Base-by-base conservation (phyloP, 2,113 vertebrate species). In the Glareola pratincola region DNA sequence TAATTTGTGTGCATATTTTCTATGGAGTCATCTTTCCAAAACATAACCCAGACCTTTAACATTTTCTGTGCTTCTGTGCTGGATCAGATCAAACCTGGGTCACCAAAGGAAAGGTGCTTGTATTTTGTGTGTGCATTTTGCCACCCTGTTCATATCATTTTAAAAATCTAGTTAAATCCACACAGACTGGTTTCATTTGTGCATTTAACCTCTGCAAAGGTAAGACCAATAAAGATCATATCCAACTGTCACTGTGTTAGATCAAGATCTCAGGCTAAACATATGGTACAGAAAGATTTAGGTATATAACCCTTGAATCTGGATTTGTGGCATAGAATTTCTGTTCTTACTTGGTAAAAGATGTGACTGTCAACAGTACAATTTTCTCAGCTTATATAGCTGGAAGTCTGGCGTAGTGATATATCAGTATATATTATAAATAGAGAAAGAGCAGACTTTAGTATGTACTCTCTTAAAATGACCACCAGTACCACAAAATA, bases 1-100 rank as follows among this genome's bases (percentile, higher is more conserved):
- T 97, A 97, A 97, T 97, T 94, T 94, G 85, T 92, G 85, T 85
- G 79, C 74, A 85, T 78, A 54, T 96, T 88, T 97, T 97, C 95
- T 90, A 50, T 92, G 56, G 76, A 94, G 77, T 94, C 91, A 85
- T 97, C 84, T 97, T 97, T 92, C 74, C 88, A 97, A 96, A 97
- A 97, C 90, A 91, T 60, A 89, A 85, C 74, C 72, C 86, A 95
- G 85, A 94, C 56, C 83, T 97, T 96, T 94, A 93, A 96, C 91
- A 80, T 85, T 80, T 88, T 94, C 30, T 74, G 0, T 91, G 94
- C 95, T 97, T 97, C 89, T 94, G 81, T 96, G 73, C 84, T 85
- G 85, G 96, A 94, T 93, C 56, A 94, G 77, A 95, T 74, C 85
- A 96, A 95, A 67, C 26, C 30, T 73, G 57, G 94, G 63, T 87